Evolutionary conservation across 1,140 invertebrate species (phyloP).

Genomic region (Eurosta solidaginis): DNA sequence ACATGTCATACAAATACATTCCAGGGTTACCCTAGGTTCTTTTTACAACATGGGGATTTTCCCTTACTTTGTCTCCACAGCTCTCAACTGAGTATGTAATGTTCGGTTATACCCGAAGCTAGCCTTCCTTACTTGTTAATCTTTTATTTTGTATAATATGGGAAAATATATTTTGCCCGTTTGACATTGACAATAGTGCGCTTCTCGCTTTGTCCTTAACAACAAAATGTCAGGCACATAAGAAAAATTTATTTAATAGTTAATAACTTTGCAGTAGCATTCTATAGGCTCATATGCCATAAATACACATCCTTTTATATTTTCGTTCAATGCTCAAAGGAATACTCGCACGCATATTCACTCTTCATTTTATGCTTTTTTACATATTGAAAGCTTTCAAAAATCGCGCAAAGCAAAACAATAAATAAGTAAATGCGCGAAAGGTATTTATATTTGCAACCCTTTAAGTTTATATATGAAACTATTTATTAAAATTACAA

Average conservation of each 20-base stretch:
- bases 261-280: not conserved
- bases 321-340: constrained; percentile 3
- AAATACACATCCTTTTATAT: constrained; percentile 3
- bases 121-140: no score
- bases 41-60: no score
- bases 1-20: no score
- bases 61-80: no score
- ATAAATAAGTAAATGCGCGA: not conserved
- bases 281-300: constrained; percentile 9
- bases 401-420: no score
- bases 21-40: no score
- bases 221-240: not conserved
- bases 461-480: constrained; percentile 14
- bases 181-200: no score
- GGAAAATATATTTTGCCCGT: no score
- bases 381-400: not conserved
- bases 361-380: not conserved
- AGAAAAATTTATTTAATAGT: not conserved
- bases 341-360: not conserved
- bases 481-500: constrained; percentile 7
- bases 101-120: no score
- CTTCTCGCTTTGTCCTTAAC: not conserved
- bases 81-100: no score
- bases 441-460: constrained; percentile 12
- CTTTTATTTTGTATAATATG: no score